Evolutionary conservation across 2,797 vertebrate genomes (phyloP), one percentile per base, ranked within the genome.

Genomic region (Otolemur crassicaudatus): DNA sequence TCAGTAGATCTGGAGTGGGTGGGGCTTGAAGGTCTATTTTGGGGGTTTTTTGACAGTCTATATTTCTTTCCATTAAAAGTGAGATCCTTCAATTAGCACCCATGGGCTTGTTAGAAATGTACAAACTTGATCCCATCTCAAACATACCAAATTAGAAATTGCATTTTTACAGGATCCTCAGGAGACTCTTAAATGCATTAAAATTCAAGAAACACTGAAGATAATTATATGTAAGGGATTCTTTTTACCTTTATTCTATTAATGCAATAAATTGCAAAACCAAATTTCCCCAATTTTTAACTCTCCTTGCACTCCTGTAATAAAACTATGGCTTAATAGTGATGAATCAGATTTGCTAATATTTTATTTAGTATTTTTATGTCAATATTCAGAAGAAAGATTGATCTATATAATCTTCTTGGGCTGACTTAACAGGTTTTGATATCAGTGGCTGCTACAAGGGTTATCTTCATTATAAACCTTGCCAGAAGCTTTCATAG

Each of bases 291-390:
- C 22, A 60, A 63, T 34, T 70, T 91, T 87, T 73, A 89, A 75
- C n/a, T 40, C 27, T 16, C 29, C 16, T 79, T 87, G 20, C 23
- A 46, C 19, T 70, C 31, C 46, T 49, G 4, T 65, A 17, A 58
- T 73, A 29, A 58, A 82, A 72, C 37, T 49, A 22, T 69, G 60
- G 20, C 87, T 94, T 89, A 67, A 69, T 23, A 37, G 31, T 34
- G 70, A 82, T 76, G 40, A 95, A 63, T 76, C 83, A 46, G 22
- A 69, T 61, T 43, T 63, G 43, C 89, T 80, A 58, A 60, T 87
- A 53, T 90, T 89, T 89, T 84, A 83, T 37, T 93, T 53, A 92
- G 34, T 23, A 27, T 37, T 58, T 82, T 84, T 84, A 31, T n/a
- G 31, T 53, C 58, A 61, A 58, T 27, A 69, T 83, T 82, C 76